Percentiles rank a stretch among this genome's conserved stretches.
Conservation (phyloP, 2,113 vertebrate genomes). For the Fukomys damarensis region DNA sequence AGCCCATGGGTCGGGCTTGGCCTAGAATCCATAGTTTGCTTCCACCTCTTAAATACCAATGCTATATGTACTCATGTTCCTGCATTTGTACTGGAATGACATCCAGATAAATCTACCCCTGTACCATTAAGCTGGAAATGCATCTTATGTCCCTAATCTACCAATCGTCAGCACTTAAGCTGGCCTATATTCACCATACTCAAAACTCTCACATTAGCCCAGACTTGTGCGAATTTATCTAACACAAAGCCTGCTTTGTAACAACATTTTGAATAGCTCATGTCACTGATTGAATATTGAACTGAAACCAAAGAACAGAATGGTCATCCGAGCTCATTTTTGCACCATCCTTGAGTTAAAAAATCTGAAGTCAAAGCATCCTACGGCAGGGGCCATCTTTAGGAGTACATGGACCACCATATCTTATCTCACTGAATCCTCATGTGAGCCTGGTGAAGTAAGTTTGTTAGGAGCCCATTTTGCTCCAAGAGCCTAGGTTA, state of each 20-base stretch:
- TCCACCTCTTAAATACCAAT: too few species aligned
- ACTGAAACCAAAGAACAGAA: not conserved
- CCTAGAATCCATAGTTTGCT: fast-evolving
- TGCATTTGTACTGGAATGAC: not conserved
- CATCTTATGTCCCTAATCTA: not conserved
- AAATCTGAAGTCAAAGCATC: not conserved
- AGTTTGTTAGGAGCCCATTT: not conserved
- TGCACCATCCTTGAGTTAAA: not conserved
- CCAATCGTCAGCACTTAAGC: not conserved
- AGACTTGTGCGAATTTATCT: not conserved
- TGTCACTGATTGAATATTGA: not conserved
- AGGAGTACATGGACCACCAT: fast-evolving
- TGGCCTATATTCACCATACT: not conserved
- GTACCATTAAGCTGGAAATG: not conserved
- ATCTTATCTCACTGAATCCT: not conserved
- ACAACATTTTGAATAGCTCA: not conserved
- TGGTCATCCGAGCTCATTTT: not conserved
- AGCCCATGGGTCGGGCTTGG: fast-evolving
- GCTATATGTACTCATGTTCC: not conserved
- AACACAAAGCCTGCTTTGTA: not conserved
- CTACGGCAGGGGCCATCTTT: not conserved
- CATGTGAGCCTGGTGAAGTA: fast-evolving
- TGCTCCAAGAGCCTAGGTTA: not conserved
- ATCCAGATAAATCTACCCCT: not conserved
- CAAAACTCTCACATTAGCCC: not conserved